A percentile compares a stretch with the other conserved stretches of the same genome.
These are phyloP conservation scores for Bucco capensis DNA, from an alignment of 2,113 vertebrate genomes.

Conservation along the genomic window DNA sequence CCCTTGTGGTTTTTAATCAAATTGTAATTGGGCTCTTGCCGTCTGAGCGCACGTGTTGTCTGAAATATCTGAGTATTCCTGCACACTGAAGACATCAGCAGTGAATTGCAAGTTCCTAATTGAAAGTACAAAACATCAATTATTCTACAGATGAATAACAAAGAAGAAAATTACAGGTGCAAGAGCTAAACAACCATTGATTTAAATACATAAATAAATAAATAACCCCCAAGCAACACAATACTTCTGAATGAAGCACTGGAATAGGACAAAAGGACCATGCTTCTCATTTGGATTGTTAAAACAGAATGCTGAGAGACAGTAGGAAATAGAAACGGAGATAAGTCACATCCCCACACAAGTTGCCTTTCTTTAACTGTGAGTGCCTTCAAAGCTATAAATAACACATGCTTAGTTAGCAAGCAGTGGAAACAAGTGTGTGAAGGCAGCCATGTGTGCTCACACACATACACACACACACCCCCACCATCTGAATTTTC, in stretches of 20 bases:
- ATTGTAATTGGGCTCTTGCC: background rate
- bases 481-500: constrained; percentile 34
- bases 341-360: background rate
- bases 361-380: background rate
- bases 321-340: background rate
- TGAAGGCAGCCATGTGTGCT: constrained; percentile 49
- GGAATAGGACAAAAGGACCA: background rate
- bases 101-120: constrained; percentile 42
- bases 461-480: background rate
- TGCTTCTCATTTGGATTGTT: background rate
- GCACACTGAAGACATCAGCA: constrained; percentile 25
- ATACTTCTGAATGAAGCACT: background rate
- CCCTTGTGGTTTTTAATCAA: background rate
- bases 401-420: constrained; percentile 50
- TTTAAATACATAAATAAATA: background rate
- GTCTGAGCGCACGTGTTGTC: background rate
- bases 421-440: constrained; percentile 48
- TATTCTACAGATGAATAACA: constrained; percentile 38
- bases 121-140: constrained; percentile 53
- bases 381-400: constrained; percentile 45
- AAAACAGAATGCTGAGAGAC: background rate
- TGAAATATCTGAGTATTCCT: background rate
- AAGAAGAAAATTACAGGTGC: constrained; percentile 56
- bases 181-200: constrained; percentile 25
- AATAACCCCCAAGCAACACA: background rate